A percentile compares a stretch with the other conserved stretches of the same genome.
Conservation (phyloP, 1,140 invertebrate species). For the Drosophila bifasciata region DNA sequence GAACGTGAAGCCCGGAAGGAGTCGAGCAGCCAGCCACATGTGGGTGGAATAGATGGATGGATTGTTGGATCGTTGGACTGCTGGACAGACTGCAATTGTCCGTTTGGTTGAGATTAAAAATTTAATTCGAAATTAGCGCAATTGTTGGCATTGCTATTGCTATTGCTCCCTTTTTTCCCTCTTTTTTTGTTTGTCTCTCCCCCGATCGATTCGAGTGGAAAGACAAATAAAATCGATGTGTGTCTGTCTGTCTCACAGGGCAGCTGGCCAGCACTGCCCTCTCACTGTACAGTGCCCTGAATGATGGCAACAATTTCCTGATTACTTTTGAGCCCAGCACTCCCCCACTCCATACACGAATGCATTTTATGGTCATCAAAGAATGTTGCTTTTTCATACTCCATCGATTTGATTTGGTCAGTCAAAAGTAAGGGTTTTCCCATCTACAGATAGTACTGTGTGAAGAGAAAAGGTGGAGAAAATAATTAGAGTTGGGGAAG, state of each 20-base stretch:
- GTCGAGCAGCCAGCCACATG: conserved; percentile 56
- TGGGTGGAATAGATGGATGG: conserved; percentile 54
- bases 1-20: conserved; percentile 29
- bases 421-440: conserved; percentile 2
- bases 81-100: conserved; percentile 42
- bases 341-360: conserved; percentile 11
- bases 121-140: conserved; percentile 82
- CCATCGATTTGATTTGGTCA: conserved; percentile 32
- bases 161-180: conserved; percentile 68
- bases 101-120: conserved; percentile 70
- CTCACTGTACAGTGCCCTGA: conserved; percentile 5
- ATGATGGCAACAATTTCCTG: conserved; percentile 76
- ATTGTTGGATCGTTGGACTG: too few species aligned
- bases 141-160: conserved; percentile 57
- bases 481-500: too few species aligned
- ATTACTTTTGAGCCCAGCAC: conserved; percentile 64
- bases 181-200: too few species aligned
- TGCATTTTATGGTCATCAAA: conserved; percentile 61
- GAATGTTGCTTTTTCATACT: conserved; percentile 51
- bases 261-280: conserved; percentile 32
- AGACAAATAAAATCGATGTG: conserved; percentile 65
- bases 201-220: conserved; percentile 47
- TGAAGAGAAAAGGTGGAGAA: too few species aligned
- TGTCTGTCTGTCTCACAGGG: conserved; percentile 22
- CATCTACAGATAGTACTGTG: background rate